Conservation (phyloP, 2,797 vertebrate species). For the Lithobates pipiens region DNA sequence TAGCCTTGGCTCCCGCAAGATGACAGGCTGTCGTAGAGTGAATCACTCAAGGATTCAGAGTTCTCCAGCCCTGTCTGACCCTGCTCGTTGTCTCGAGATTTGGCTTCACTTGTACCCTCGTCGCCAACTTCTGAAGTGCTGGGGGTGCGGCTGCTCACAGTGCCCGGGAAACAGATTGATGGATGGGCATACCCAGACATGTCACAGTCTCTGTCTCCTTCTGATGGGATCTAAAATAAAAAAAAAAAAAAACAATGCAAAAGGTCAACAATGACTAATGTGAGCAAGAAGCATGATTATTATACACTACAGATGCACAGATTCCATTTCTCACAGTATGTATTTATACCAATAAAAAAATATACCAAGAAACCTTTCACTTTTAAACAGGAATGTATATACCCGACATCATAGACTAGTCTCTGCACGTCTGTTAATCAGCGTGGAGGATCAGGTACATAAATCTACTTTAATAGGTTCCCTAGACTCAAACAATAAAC, state of each 20-base stretch:
- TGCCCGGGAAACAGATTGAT: conserved; percentile 74
- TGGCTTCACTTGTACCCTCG: conserved; percentile 83
- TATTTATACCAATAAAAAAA: too few relatives aligned
- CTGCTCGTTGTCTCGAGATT: conserved; percentile 80
- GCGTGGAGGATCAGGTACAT: too few relatives aligned
- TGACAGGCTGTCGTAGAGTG: conserved; percentile 94
- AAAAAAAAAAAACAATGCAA: background rate
- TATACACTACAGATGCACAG: background rate
- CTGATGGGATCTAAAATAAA: conserved; percentile 38
- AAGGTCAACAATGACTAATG: too few relatives aligned
- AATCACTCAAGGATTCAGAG: conserved; percentile 93
- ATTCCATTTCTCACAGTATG: too few relatives aligned
- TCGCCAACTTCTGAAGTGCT: conserved; percentile 87
- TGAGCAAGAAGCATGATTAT: too few relatives aligned
- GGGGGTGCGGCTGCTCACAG: conserved; percentile 79
- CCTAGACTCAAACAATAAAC: too few relatives aligned
- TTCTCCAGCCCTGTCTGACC: conserved; percentile 87
- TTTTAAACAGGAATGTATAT: background rate
- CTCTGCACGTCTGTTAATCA: background rate
- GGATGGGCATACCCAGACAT: conserved; percentile 70
- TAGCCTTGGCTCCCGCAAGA: conserved; percentile 96
- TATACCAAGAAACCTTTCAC: too few relatives aligned
- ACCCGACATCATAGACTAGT: background rate
- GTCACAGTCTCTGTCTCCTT: conserved; percentile 59
- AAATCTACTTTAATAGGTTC: too few relatives aligned